A percentile compares a stretch with the other conserved stretches of the same genome.
These are phyloP conservation scores for Oncorhynchus kisutch DNA, from an alignment of 2,113 vertebrate genomes.

Conservation along the genomic window DNA sequence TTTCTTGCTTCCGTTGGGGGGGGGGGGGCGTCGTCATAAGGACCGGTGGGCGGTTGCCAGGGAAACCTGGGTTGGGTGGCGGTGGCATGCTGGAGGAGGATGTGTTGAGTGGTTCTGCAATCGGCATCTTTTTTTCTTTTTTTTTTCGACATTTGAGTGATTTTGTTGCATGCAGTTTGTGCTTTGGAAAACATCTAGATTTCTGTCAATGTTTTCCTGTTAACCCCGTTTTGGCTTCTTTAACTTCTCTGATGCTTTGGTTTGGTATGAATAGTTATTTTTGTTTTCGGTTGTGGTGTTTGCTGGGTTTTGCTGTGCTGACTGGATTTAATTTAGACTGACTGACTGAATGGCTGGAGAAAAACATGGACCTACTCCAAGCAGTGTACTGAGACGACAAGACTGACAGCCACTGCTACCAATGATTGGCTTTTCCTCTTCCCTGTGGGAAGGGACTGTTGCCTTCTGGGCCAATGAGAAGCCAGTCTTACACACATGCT, in stretches of 20 bases:
- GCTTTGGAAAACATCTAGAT: conserved; percentile 38
- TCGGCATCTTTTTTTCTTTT: conserved; percentile 7
- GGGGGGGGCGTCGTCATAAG: conserved; percentile 42
- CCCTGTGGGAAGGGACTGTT: conserved; percentile 15
- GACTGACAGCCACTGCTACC: conserved; percentile 20
- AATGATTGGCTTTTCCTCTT: conserved; percentile 13
- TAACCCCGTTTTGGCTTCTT: conserved; percentile 34
- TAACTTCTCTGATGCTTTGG: conserved; percentile 1
- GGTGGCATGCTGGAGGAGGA: conserved; percentile 84
- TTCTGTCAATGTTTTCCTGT: conserved; percentile 34
- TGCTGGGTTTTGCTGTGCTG: conserved; percentile 30
- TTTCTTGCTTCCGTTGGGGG: conserved; percentile 29
- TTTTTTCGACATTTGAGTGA: conserved; percentile 11
- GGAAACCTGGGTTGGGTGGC: conserved; percentile 49
- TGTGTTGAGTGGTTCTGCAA: conserved; percentile 59
- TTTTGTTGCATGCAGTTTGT: conserved; percentile 59
- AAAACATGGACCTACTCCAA: conserved; percentile 2
- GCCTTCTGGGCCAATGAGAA: conserved; percentile 17
- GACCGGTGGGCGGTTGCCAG: conserved; percentile 42
- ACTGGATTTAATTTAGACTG: conserved; percentile 41
- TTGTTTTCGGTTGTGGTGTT: conserved; percentile 8
- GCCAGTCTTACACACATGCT: conserved; percentile 21
- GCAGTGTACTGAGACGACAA: too few species aligned
- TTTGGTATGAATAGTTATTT: not conserved
- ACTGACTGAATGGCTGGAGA: conserved; percentile 33